phyloP scores from a whole-genome alignment of 2,888 invertebrate species.

The Phyllotreta striolata region DNA sequence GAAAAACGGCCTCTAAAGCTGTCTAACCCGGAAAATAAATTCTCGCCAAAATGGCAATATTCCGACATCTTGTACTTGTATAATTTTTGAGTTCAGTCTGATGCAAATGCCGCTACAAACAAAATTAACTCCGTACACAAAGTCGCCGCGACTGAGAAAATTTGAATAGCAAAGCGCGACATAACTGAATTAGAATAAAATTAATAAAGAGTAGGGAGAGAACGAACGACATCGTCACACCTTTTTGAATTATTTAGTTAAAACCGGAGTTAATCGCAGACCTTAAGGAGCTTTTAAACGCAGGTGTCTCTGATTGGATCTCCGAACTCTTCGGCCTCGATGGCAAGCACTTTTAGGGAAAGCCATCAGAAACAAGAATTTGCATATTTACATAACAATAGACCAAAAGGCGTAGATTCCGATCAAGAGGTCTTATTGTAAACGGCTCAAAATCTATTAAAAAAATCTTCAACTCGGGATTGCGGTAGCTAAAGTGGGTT shows the following conservation, averaged over 20 bases:
- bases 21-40: slow-evolving; percentile 31
- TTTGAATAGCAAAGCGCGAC: slow-evolving; percentile 38
- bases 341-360: slow-evolving; percentile 47
- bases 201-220: slow-evolving; percentile 46
- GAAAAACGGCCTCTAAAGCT: slow-evolving; percentile 27
- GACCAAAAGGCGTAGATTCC: slow-evolving; percentile 41
- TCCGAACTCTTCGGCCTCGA: slow-evolving; percentile 45
- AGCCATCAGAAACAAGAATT: slow-evolving; percentile 49
- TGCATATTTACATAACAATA: slow-evolving; percentile 51
- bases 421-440: too few species aligned
- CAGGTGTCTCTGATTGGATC: slow-evolving; percentile 53
- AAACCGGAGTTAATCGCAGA: slow-evolving; percentile 42
- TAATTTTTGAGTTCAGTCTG: slow-evolving; percentile 38
- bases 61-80: slow-evolving; percentile 39
- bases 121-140: slow-evolving; percentile 39
- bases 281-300: slow-evolving; percentile 46
- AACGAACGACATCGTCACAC: slow-evolving; percentile 41
- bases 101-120: slow-evolving; percentile 39
- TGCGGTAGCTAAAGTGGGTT: too few species aligned
- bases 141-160: slow-evolving; percentile 34
- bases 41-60: slow-evolving; percentile 32
- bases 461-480: too few species aligned
- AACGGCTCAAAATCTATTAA: not conserved
- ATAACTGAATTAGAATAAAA: slow-evolving; percentile 49
- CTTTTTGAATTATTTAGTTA: slow-evolving; percentile 45